phyloP scores from a whole-genome alignment of 1,140 invertebrate genomes.

The Euborellia annulipes region DNA sequence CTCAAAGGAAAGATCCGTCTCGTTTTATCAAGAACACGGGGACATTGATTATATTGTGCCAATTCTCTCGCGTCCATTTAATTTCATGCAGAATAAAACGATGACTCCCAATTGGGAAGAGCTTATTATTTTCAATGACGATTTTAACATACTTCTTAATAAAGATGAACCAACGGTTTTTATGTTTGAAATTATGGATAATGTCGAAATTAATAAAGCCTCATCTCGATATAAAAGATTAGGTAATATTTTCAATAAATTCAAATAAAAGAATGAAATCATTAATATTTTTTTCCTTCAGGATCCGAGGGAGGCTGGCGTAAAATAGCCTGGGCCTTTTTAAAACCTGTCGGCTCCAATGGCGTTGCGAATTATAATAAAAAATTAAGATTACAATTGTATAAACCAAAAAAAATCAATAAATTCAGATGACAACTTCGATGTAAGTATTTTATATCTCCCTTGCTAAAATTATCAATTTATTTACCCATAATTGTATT shows the following conservation, averaged over 20 bases:
- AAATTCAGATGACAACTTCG: too few relatives aligned
- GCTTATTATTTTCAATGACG: conserved; percentile 41
- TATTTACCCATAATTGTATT: too few relatives aligned
- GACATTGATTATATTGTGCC: conserved; percentile 13
- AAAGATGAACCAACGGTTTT: conserved; percentile 32
- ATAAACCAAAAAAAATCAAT: too few relatives aligned
- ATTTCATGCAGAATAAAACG: conserved; percentile 20
- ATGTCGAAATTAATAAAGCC: conserved; percentile 25
- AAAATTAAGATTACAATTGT: conserved; percentile 42
- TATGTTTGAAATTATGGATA: conserved; percentile 43
- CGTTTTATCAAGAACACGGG: conserved; percentile 13
- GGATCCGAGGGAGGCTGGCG: conserved; percentile 37
- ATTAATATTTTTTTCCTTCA: conserved; percentile 17
- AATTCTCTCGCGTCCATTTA: conserved; percentile 14
- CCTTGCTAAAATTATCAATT: too few relatives aligned
- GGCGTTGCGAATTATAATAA: conserved; percentile 33
- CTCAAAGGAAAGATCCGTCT: conserved; percentile 6
- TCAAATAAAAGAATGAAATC: too few relatives aligned
- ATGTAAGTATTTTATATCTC: too few relatives aligned
- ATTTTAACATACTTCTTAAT: conserved; percentile 32
- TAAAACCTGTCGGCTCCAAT: conserved; percentile 38
- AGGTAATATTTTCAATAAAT: too few relatives aligned
- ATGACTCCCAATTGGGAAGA: conserved; percentile 45
- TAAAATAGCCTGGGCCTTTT: conserved; percentile 47
- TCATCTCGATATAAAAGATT: conserved; percentile 26